These are phyloP conservation scores for Rhabdornis inornatus DNA, from an alignment of 2,113 vertebrate species.

Conservation along the genomic window DNA sequence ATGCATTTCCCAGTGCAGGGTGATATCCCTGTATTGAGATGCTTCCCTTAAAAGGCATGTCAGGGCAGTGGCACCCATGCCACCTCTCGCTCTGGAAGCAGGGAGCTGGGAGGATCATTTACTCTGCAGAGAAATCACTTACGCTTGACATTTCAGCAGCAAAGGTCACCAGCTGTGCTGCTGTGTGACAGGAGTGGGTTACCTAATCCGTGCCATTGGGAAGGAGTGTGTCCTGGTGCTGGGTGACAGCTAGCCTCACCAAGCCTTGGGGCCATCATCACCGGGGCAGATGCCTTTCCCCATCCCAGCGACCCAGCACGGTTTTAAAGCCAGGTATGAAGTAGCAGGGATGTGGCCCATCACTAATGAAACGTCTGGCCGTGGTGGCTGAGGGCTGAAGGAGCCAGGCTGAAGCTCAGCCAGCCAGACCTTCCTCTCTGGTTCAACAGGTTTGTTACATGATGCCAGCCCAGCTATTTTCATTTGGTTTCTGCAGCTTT, in stretches of 20 bases:
- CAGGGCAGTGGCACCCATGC: neutral
- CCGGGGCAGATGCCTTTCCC: neutral
- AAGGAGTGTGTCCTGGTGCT: neutral
- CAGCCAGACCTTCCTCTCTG: neutral
- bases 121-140: neutral
- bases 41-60: neutral
- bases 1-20: neutral
- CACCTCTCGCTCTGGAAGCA: accelerated
- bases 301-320: neutral
- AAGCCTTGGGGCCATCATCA: accelerated
- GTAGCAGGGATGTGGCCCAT: neutral
- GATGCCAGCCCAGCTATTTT: neutral
- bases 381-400: neutral
- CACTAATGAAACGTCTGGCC: accelerated
- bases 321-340: neutral
- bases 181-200: neutral
- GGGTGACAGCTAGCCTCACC: conserved; percentile 2
- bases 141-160: conserved; percentile 53
- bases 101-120: neutral
- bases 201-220: neutral
- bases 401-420: neutral
- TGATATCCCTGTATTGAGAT: neutral
- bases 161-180: conserved; percentile 55
- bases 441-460: neutral
- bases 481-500: neutral